Evolutionary conservation across 2,113 vertebrate genomes (phyloP), one percentile per base, ranked within the genome.

Genomic region (Malurus melanocephalus): DNA sequence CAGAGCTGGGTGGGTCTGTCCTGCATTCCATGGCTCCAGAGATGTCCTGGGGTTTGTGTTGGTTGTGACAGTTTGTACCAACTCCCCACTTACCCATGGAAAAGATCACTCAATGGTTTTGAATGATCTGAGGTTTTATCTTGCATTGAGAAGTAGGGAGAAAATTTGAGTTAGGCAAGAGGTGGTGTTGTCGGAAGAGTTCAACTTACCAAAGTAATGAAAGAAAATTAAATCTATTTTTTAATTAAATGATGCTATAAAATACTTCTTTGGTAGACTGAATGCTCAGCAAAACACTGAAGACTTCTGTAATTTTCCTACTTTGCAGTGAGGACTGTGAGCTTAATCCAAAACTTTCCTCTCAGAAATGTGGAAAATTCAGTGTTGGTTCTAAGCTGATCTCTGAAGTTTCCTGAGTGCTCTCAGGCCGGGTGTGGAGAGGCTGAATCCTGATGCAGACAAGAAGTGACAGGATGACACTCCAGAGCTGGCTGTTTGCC

Each of bases 371-470:
- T 27, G 35, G 55, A 18, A 28, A 59, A 69, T 73, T 18, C 14
- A 19, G 16, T 40, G 21, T 13, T 83, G 60, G 9, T 65, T 85
- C n/a, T 46, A 38, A 68, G 51, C 40, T 56, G 42, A 27, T 64
- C 40, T 68, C 45, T 51, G 46, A 64, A 45, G 57, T 18, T 52
- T 66, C 30, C 52, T 33, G 27, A 49, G 38, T 38, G 38, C 38
- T 38, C 38, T 10, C 10, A 38, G 55, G 42, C 53, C 61, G 43
- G 60, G 12, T 0, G 0, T 1, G 43, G 51, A 79, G 53, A 66
- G 32, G 15, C 45, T 59, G 56, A 71, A 74, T 51, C 43, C 6
- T 1, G 7, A 18, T 6, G 21, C 38, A 59, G 45, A 32, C 46
- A 14, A 30, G 28, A 43, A 78, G 35, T 21, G 53, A 18, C 21